Evolutionary conservation across 2,797 vertebrate genomes (phyloP).

Genomic region (Oreonectes daqikongensis): DNA sequence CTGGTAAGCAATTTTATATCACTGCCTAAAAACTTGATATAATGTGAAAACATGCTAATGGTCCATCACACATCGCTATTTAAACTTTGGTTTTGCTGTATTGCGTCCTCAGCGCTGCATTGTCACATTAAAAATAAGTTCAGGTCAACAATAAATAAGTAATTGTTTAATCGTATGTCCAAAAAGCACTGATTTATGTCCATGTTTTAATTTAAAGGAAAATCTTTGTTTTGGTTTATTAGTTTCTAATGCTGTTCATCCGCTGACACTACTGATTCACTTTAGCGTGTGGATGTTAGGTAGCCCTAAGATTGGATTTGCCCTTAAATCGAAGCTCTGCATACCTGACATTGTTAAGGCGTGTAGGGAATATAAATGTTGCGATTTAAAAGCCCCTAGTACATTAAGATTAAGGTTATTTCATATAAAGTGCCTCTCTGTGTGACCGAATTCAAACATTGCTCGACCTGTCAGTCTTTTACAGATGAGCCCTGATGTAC

Average conservation of each 20-base stretch:
- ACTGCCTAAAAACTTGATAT: neutral
- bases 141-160: too few species aligned
- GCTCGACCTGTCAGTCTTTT: conserved; percentile 48
- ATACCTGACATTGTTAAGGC: neutral
- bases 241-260: neutral
- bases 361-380: conserved; percentile 38
- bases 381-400: conserved; percentile 59
- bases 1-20: neutral
- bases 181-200: conserved; percentile 13
- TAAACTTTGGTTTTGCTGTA: conserved; percentile 8
- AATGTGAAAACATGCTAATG: neutral
- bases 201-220: conserved; percentile 15
- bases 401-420: conserved; percentile 71
- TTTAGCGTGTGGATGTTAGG: neutral
- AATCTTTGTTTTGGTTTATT: neutral
- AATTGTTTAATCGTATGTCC: neutral
- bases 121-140: too few species aligned
- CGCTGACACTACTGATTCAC: neutral
- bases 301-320: neutral
- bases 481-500: conserved; percentile 56
- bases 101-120: too few species aligned
- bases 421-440: conserved; percentile 74
- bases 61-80: neutral
- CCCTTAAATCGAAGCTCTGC: neutral
- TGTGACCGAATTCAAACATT: conserved; percentile 50